Conservation (phyloP, 2,888 invertebrate genomes). For the Cheilosia scutellata region DNA sequence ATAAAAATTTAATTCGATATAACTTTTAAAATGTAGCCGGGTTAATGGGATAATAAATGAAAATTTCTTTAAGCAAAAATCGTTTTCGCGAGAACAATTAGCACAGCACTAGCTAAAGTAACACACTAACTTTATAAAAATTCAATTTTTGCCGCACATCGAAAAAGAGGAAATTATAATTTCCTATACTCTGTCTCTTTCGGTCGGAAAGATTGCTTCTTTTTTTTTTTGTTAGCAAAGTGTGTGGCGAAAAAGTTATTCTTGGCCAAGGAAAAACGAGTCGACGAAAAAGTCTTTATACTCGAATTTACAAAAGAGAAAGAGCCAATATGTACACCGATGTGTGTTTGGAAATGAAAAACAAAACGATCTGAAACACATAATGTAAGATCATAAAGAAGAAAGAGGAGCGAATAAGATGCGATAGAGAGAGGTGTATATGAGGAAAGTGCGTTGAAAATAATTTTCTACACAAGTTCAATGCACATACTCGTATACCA, state of each 20-base stretch:
- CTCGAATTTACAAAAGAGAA: slow-evolving; percentile 18
- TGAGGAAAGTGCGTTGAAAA: slow-evolving; percentile 56
- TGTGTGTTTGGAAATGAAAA: slow-evolving; percentile 11
- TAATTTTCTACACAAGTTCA: slow-evolving; percentile 65
- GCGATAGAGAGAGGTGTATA: slow-evolving; percentile 1
- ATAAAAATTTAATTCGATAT: slow-evolving; percentile 8
- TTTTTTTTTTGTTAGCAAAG: slow-evolving; percentile 7
- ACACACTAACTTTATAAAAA: slow-evolving; percentile 62
- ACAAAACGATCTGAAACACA: slow-evolving; percentile 35
- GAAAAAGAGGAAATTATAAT: slow-evolving; percentile 43
- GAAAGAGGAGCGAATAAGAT: not conserved
- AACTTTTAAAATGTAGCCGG: not conserved
- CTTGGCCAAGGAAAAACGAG: slow-evolving; percentile 70
- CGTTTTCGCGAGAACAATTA: slow-evolving; percentile 71
- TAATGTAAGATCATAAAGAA: slow-evolving; percentile 7
- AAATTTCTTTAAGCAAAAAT: slow-evolving; percentile 3
- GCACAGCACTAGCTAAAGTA: slow-evolving; percentile 73
- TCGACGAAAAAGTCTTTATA: slow-evolving; percentile 32
- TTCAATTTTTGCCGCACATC: slow-evolving; percentile 38
- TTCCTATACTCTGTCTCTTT: slow-evolving; percentile 27
- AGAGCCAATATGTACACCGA: not conserved
- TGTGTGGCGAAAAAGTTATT: slow-evolving; percentile 61
- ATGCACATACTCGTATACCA: slow-evolving; percentile 57
- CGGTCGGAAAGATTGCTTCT: slow-evolving; percentile 12
- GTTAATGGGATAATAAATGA: not conserved